Evolutionary conservation across 2,888 invertebrate species (phyloP), one percentile per base, ranked within the genome.

Genomic region (Salticus scenicus): DNA sequence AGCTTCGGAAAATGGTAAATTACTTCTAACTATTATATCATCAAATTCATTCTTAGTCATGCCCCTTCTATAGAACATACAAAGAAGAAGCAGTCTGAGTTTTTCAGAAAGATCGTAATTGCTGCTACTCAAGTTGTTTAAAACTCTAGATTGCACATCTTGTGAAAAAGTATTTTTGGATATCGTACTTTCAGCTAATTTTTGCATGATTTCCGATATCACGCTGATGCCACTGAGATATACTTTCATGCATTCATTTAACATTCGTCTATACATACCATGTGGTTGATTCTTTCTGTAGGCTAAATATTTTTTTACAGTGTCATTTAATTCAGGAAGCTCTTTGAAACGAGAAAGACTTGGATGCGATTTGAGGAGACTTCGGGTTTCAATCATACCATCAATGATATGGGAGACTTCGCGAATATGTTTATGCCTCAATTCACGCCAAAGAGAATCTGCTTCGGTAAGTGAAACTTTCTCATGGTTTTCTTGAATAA

Each of bases 361-460:
- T 17, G 47, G 47, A 47, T 47, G 47, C n/a, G 10, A 2, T 47
- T n/a, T 47, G 17, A 47, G 30, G 12, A 66, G 28, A 14, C 28
- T 66, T 7, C 14, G 57, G 4, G 70, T 33, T 57, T 83, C 74
- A 24, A 75, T 37, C 57, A 76, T 77, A 41, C 63, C 67, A n/a
- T 83, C 75, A 47, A 83, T 64, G 17, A 64, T 24, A 30, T 69
- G 67, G 1, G 78, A 51, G 14, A 84, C 77, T 27, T 69, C 63
- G n/a, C 78, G 78, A 17, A 84, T 73, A 47, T 84, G 84, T 63
- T 84, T 78, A 57, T 84, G 84, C 33, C 78, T 84, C 31, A 78
- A n/a, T 31, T 63, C 30, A n/a, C 73, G 28, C 84, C 84, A 84
- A 8, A 74, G 27, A 12, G 67, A 24, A 20, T 73, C 73, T 28